Conservation (phyloP, 2,888 invertebrate genomes). For the Euzophera pinguis region DNA sequence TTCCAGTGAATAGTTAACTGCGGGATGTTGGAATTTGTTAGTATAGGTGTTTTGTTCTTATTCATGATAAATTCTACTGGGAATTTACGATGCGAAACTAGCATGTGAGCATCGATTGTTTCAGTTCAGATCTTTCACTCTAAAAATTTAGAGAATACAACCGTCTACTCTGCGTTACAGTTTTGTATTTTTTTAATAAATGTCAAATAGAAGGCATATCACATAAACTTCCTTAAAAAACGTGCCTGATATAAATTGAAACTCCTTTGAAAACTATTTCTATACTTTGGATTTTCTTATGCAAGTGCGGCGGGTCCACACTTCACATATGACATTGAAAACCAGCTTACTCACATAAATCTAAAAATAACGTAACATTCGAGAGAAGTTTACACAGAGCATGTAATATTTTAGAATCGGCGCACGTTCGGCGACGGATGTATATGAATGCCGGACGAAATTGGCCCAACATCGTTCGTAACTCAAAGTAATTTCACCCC, state of each 20-base stretch:
- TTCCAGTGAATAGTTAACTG: constrained; percentile 9
- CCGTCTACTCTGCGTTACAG: too few species aligned
- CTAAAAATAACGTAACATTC: constrained; percentile 5
- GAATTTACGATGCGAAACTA: too few species aligned
- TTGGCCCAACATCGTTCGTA: constrained; percentile 48
- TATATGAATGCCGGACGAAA: constrained; percentile 61
- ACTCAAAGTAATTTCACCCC: constrained; percentile 57
- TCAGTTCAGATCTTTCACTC: too few species aligned
- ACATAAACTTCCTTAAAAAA: too few species aligned
- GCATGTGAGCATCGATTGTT: too few species aligned
- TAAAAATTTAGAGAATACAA: too few species aligned
- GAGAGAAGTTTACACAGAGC: constrained; percentile 36
- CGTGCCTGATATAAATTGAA: too few species aligned
- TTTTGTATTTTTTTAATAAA: too few species aligned
- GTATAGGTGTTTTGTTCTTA: neutral
- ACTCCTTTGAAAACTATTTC: too few species aligned
- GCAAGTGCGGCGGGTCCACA: neutral
- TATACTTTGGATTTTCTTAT: neutral
- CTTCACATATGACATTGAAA: constrained; percentile 6
- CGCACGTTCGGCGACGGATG: constrained; percentile 66
- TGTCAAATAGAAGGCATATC: too few species aligned
- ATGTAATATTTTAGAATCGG: constrained; percentile 49
- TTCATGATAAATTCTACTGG: neutral
- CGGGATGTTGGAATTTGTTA: neutral
- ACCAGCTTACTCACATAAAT: neutral